Conservation (phyloP, 1,140 invertebrate genomes). For the Rhopalosiphum maidis region DNA sequence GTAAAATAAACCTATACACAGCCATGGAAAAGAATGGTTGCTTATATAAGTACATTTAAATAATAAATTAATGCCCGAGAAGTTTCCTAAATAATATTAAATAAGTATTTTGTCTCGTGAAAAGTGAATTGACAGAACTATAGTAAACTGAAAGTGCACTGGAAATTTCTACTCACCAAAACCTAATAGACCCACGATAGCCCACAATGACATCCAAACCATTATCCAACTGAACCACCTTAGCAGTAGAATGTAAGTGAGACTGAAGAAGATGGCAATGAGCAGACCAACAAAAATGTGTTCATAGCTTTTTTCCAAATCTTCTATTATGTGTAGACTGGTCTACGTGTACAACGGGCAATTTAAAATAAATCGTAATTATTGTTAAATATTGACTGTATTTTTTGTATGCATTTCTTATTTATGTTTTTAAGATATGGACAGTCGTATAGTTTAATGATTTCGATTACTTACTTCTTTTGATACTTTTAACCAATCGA, state of each 20-base stretch:
- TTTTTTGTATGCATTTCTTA: not conserved
- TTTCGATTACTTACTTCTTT: conserved; percentile 35
- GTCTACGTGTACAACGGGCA: conserved; percentile 59
- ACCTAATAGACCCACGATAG: conserved; percentile 72
- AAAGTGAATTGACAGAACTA: not conserved
- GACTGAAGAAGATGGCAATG: conserved; percentile 74
- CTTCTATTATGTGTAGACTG: conserved; percentile 76
- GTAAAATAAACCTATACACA: not conserved
- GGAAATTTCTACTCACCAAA: conserved; percentile 69
- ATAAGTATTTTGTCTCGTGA: not conserved
- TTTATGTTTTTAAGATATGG: not conserved
- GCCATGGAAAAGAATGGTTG: not conserved
- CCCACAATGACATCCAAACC: conserved; percentile 84
- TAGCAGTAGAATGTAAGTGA: conserved; percentile 88
- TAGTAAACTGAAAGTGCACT: not conserved
- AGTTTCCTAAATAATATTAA: not conserved
- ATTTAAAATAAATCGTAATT: not conserved
- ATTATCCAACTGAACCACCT: conserved; percentile 85
- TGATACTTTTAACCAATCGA: conserved; percentile 26
- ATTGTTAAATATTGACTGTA: not conserved
- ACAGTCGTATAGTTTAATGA: not conserved
- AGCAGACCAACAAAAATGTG: conserved; percentile 73
- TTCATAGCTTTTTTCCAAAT: conserved; percentile 74
- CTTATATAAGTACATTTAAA: not conserved
- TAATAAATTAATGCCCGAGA: not conserved